Evolutionary conservation across 64 coral and sea anemone species (phyloP), one percentile per base, ranked within the genome.

Genomic region (Actinia equina): DNA sequence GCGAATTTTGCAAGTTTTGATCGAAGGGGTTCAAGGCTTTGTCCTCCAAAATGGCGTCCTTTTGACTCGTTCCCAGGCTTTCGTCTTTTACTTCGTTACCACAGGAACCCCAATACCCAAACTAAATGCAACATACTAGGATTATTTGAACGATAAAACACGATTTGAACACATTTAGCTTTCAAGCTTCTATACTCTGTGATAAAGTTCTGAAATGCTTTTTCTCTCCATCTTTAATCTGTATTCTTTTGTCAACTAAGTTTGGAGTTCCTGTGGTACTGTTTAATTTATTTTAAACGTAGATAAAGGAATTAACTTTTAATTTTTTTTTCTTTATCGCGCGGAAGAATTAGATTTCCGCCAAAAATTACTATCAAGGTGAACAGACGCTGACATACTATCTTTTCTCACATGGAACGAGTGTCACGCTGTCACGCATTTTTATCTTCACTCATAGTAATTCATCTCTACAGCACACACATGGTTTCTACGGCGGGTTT

Each of bases 41-140:
- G 69, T 74, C 69, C 69, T 74, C 69, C 69, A 74, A 74, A 74
- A 74, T 74, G 69, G 69, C 69, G 69, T 74, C 69, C 26, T 30
- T 74, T 12, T 41, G 69, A 27, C n/a, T 74, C 12, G n/a, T 10
- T 30, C 69, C 27, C 69, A 74, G 69, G 2, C 69, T 12, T 41
- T 74, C 27, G n/a, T 25, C 4, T n/a, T 20, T 1, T 23, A 5
- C 62, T 7, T 65, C 19, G 15, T 49, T 57, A 57, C 55, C 55
- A 57, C 55, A 57, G 55, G 55, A 57, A 57, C 6, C 62, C 62
- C 62, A n/a, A 57, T 0, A 57, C 52, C 6, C 55, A 57, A 57
- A 57, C 6, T 12, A 13, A 57, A 57, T 0, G 15, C 30, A 37
- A 37, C n/a, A n/a, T n/a, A n/a, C n/a, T n/a, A 37, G 30, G 30